These are phyloP conservation scores for Cyphomyrus discorhynchus DNA, from an alignment of 2,113 vertebrate genomes.

Conservation along the genomic window DNA sequence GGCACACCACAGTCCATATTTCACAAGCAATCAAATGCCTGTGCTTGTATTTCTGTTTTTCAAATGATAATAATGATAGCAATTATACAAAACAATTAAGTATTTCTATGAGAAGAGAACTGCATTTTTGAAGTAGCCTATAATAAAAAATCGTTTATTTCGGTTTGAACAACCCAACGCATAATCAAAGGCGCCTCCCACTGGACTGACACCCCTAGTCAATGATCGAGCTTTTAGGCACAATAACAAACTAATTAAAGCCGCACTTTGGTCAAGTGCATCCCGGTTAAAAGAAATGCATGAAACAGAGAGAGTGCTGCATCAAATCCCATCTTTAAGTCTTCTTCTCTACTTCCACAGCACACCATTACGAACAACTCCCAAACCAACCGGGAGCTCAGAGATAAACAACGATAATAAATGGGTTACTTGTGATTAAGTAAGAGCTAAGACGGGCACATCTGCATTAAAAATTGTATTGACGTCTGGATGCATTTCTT, in stretches of 20 bases:
- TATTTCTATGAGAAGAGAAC: conserved; percentile 26
- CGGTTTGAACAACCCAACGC: background rate
- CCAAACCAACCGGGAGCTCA: background rate
- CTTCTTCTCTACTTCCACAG: background rate
- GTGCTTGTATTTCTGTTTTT: conserved; percentile 68
- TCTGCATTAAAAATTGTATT: background rate
- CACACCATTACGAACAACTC: background rate
- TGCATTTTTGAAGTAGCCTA: background rate
- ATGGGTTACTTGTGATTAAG: background rate
- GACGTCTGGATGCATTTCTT: background rate
- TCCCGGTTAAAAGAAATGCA: background rate
- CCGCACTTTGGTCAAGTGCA: background rate
- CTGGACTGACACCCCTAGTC: background rate
- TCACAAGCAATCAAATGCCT: conserved; percentile 75
- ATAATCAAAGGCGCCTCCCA: background rate
- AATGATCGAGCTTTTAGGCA: background rate
- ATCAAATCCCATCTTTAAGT: background rate
- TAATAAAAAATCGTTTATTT: background rate
- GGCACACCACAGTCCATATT: conserved; percentile 60
- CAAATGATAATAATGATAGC: background rate
- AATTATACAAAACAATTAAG: background rate
- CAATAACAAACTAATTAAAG: background rate
- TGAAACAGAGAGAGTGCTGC: background rate
- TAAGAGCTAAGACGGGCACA: background rate
- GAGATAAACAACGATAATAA: background rate